Base-by-base conservation (phyloP, 2,888 invertebrate genomes). In the Myathropa florea region DNA sequence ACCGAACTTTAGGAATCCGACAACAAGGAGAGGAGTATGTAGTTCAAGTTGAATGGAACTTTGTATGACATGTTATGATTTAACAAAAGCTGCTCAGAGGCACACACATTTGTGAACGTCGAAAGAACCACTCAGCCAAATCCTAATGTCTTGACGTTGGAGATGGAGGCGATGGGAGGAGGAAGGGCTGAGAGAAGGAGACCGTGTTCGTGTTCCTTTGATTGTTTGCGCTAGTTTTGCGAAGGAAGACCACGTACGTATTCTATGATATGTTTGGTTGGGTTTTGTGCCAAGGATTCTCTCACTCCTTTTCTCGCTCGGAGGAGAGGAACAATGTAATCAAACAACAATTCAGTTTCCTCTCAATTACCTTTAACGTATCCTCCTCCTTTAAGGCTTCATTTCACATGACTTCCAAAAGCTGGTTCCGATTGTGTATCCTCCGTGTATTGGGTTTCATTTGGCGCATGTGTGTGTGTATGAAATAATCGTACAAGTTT, bases 391-490 rank as follows among this genome's bases (percentile, higher is more conserved):
- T 81, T 72, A 77, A 68, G 82, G 73, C 77, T 82, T 70, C 60
- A 77, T 70, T 82, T 82, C 82, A 78, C 68, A 82, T 85, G 77
- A 82, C 77, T 85, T 82, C 72, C 14, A 79, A 73, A 79, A 46
- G 26, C 71, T 65, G 65, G 18, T 67, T 18, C 21, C 64, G 30
- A 4, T 21, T 64, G 36, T 28, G 7, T 39, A 26, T n/a, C 7
- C n/a, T 53, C 14, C 12, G n/a, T 28, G 12, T 63, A 26, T 55
- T 30, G 14, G 57, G 36, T 75, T 84, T 71, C 60, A 55, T 75
- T 61, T 26, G 12, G 59, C 12, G 53, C 33, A 3, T 7, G 21
- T 60, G 28, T 28, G 55, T 46, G 28, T n/a, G 28, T 30, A 71
- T n/a, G 36, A 77, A 72, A 55, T 70, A 70, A 79, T 79, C 73